Base-by-base conservation (phyloP, 64 coral and sea anemone genomes). In the Montipora efflorescens region DNA sequence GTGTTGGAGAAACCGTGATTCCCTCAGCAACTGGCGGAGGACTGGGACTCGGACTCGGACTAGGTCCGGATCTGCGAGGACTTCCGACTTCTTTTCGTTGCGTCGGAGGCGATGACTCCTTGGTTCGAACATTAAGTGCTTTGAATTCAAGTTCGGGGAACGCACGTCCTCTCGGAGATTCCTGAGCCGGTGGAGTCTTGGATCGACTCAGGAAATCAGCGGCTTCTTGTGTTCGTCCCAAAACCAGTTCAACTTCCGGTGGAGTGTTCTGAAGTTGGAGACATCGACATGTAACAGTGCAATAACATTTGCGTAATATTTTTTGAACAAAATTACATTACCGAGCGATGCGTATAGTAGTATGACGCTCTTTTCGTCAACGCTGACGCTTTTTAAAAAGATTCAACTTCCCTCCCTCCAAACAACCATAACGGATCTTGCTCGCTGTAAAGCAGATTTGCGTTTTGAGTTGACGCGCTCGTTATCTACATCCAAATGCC, bases 201-300 rank as follows among this genome's bases (percentile, higher is more conserved):
- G 92, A 64, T 59, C 92, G 92, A 58, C 82, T 95, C 18, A 96
- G 79, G 44, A 76, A 96, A 66, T 94, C 92, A 28, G 95, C 95
- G 0, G 89, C 94, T 80, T 99, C 98, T 80, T 93, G 95, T 51
- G 98, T 94, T 45, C 98, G 88, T 36, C 98, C 98, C 7, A 99
- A 87, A 9, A 92, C 89, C 1, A 99, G 85, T 2, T 99, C 75
- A 4, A 99, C 98, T 7, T 92, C 67, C 0, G 98, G 76, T 11
- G 95, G 78, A 16, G 98, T 99, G 47, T 95, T 99, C 74, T 86
- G 8, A 5, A 14, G 15, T 13, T 19, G 10, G 71, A 23, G 50
- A 23, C 11, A 69, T n/a, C 46, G 44, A 68, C 12, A 48, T 14
- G 12, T 16, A 13, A 44, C 7, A 36, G 36, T 36, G 0, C 36